Evolutionary conservation across 1,140 invertebrate genomes (phyloP), one percentile per base, ranked within the genome.

Genomic region (Daktulosphaira vitifoliae): DNA sequence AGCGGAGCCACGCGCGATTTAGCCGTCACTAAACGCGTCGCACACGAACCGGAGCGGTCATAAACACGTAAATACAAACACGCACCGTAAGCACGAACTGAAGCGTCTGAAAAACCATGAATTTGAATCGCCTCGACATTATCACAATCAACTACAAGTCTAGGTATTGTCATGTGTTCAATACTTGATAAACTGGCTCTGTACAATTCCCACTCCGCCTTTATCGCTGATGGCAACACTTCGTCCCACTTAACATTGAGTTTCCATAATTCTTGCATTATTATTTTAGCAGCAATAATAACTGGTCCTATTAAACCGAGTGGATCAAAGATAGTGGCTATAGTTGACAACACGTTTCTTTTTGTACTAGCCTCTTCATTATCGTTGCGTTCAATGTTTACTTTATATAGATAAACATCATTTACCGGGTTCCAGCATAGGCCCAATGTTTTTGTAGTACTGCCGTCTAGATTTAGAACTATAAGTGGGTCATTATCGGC

Each of bases 81-180:
- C 2, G 73, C 71, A 3, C 72, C 71, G 39, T 74, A 75, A 11
- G 73, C 71, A 20, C 62, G 26, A 42, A 69, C 67, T 2, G 73
- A 74, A 0, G 74, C 71, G 66, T 76, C 76, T 2, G 69, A 65
- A 66, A 76, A 77, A 20, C 68, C 71, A 53, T 72, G 70, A 6
- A 72, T 16, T 54, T 71, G 33, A 8, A 68, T 0, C 11, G 15
- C 38, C 23, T 20, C 29, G 7, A 49, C 11, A 7, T 26, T 20
- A 7, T 11, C 15, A 15, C n/a, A 22, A 18, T 15, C 23, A 13
- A 26, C 18, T 20, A 68, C 11, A 20, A 11, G 51, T n/a, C 67
- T 48, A 18, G 62, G 59, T 20, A 68, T 65, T 6, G 9, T 2
- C 1, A 68, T 39, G 9, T 65, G 16, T 25, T 44, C 51, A 38